These are phyloP conservation scores for Gulo gulo DNA, from an alignment of 2,113 vertebrate genomes.

Conservation along the genomic window DNA sequence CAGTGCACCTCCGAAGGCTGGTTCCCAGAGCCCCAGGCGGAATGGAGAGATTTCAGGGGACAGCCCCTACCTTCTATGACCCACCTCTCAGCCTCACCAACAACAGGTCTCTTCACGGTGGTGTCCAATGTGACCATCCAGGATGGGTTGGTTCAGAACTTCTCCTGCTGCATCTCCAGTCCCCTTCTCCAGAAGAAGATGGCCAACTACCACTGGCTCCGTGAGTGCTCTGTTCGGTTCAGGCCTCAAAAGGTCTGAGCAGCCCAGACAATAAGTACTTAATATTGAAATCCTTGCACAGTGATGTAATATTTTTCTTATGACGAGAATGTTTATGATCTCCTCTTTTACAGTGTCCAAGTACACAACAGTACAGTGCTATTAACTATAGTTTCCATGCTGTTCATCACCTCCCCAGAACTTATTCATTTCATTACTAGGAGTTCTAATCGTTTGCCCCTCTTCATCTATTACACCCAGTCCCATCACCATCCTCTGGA, in stretches of 20 bases:
- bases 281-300: neutral
- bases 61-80: neutral
- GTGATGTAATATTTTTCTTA: neutral
- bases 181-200: neutral
- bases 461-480: neutral
- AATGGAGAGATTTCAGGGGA: constrained; percentile 14
- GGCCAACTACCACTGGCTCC: rapidly evolving
- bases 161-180: constrained; percentile 5
- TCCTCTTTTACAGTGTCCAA: neutral
- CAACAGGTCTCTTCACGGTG: neutral
- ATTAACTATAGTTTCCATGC: neutral
- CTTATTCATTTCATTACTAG: neutral
- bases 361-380: neutral
- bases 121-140: neutral
- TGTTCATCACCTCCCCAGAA: neutral
- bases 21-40: neutral
- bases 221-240: neutral
- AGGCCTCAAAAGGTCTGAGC: neutral
- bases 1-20: neutral
- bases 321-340: neutral
- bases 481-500: neutral
- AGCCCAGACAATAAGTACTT: neutral
- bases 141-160: no score
- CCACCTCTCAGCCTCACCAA: neutral
- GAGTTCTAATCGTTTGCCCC: neutral